phyloP scores from a whole-genome alignment of 2,113 vertebrate species.

The Corydoras sp. region DNA sequence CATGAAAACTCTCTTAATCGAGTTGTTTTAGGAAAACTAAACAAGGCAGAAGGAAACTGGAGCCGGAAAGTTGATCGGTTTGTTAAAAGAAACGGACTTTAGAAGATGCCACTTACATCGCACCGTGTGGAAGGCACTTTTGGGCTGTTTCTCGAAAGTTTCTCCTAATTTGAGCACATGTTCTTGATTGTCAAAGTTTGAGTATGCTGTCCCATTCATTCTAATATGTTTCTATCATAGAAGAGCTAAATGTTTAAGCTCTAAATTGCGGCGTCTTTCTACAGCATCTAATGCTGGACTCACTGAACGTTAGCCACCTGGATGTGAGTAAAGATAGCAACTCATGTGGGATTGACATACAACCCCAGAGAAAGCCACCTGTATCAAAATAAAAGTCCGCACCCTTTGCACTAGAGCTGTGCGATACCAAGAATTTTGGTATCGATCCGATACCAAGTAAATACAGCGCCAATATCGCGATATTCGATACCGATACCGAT shows the following conservation, averaged over 20 bases:
- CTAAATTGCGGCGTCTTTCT: conserved; percentile 52
- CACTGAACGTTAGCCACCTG: background rate
- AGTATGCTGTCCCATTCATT: conserved; percentile 79
- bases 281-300: conserved; percentile 49
- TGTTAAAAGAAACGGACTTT: background rate
- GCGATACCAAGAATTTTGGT: too few relatives aligned
- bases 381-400: conserved; percentile 27
- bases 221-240: conserved; percentile 49
- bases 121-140: conserved; percentile 88
- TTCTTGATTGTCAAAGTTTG: conserved; percentile 80
- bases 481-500: too few relatives aligned
- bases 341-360: conserved; percentile 6
- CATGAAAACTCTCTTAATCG: too few relatives aligned
- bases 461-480: too few relatives aligned
- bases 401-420: too few relatives aligned
- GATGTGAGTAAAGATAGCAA: conserved; percentile 18
- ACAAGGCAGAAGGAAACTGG: too few relatives aligned
- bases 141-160: conserved; percentile 87
- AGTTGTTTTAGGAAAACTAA: too few relatives aligned
- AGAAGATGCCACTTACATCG: conserved; percentile 78
- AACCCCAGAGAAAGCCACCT: background rate
- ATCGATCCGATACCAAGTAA: too few relatives aligned
- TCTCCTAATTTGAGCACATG: conserved; percentile 84
- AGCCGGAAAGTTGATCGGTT: background rate
- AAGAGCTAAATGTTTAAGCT: conserved; percentile 29